Conservation (phyloP, 2,113 vertebrate species). For the Toxostoma redivivum region DNA sequence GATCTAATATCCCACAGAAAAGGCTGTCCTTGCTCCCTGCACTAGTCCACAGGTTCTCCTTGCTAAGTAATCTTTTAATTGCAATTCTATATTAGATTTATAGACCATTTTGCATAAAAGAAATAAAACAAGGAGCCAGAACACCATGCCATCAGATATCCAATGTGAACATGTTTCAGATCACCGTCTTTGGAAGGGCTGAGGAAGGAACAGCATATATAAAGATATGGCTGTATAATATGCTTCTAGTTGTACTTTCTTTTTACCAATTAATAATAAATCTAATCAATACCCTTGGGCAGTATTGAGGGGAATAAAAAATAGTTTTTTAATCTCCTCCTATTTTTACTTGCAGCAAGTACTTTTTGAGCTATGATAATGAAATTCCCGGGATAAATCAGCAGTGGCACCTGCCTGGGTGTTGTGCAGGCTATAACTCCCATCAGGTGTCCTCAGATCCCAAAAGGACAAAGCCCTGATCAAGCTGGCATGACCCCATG, state of each 20-base stretch:
- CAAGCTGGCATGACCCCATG: background rate
- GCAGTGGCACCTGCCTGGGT: background rate
- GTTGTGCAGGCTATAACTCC: background rate
- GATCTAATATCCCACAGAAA: background rate
- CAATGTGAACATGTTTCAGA: rapidly evolving
- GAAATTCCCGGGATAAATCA: background rate
- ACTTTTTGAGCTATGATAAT: background rate
- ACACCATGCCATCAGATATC: background rate
- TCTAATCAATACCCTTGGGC: background rate
- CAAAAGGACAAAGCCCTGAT: rapidly evolving
- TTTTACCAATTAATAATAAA: background rate
- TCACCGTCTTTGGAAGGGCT: background rate
- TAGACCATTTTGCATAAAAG: background rate
- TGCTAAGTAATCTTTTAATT: background rate
- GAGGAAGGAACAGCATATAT: background rate
- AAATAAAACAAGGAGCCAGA: background rate
- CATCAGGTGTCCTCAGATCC: rapidly evolving
- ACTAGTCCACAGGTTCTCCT: background rate
- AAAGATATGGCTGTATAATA: background rate
- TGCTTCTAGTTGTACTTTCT: background rate
- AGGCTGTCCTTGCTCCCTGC: background rate
- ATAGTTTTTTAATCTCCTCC: background rate
- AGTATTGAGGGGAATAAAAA: background rate
- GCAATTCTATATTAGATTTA: background rate
- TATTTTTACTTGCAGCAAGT: background rate